Conservation (phyloP, 2,888 invertebrate genomes). For the Volucella inflata region DNA sequence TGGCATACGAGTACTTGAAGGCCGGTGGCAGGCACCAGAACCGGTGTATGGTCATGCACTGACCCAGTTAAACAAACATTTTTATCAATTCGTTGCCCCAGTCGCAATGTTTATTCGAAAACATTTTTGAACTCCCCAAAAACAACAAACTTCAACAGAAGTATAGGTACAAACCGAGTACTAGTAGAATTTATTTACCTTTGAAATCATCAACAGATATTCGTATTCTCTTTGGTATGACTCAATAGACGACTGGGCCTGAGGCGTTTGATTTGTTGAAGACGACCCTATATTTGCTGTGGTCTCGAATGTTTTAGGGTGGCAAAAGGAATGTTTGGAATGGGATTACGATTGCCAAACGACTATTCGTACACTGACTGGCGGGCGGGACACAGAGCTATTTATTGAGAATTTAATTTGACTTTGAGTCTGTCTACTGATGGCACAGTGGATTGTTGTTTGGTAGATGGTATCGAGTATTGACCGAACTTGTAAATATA, state of each 20-base stretch:
- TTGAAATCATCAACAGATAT: constrained; percentile 38
- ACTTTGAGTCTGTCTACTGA: constrained; percentile 7
- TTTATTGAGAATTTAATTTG: constrained; percentile 53
- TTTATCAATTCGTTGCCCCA: background rate
- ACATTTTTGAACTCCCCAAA: constrained; percentile 4
- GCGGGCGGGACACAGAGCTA: constrained; percentile 8
- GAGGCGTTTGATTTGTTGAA: background rate
- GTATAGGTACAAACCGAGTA: background rate
- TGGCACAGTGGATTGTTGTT: background rate
- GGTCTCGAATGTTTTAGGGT: background rate
- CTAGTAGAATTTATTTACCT: constrained; percentile 42
- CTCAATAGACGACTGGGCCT: background rate
- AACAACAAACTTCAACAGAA: constrained; percentile 21
- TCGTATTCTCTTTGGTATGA: background rate
- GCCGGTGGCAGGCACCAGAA: too few species aligned
- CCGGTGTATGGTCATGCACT: background rate
- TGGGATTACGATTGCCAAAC: background rate
- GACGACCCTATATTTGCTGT: background rate
- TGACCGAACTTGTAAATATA: constrained; percentile 33
- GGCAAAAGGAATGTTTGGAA: too few species aligned
- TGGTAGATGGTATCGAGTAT: background rate
- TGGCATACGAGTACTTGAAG: too few species aligned
- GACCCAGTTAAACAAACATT: background rate
- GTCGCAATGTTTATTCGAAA: background rate
- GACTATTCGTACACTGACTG: background rate